Conservation (phyloP, 2,797 vertebrate genomes). For the Benthosema pterotum region DNA sequence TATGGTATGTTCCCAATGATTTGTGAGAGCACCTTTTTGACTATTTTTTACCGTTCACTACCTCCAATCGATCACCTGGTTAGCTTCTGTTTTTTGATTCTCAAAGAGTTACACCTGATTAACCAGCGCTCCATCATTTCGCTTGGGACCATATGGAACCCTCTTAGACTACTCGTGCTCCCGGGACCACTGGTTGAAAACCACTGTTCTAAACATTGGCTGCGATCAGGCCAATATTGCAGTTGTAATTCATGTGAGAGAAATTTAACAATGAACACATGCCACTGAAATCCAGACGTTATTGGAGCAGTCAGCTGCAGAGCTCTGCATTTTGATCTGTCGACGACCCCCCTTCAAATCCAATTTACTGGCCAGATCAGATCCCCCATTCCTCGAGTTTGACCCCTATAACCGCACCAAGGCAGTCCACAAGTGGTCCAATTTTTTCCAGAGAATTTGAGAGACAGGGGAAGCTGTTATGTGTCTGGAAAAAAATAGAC, state of each 20-base stretch:
- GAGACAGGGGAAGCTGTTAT: slow-evolving; percentile 57
- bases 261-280: slow-evolving; percentile 38
- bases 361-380: slow-evolving; percentile 69
- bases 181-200: no score
- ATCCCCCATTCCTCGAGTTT: slow-evolving; percentile 55
- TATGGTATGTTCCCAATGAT: no score
- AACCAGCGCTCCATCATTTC: no score
- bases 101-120: no score
- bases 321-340: slow-evolving; percentile 57
- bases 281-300: slow-evolving; percentile 48
- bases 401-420: slow-evolving; percentile 32
- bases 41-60: no score
- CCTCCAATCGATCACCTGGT: no score
- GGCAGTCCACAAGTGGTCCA: slow-evolving; percentile 50
- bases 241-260: slow-evolving; percentile 47
- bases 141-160: no score
- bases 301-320: slow-evolving; percentile 46
- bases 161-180: no score
- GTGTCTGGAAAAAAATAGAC: slow-evolving; percentile 35
- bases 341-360: slow-evolving; percentile 69
- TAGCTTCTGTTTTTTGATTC: no score
- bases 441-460: slow-evolving; percentile 66
- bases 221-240: slow-evolving; percentile 32
- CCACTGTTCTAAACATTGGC: no score
- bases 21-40: no score